Evolutionary conservation across 2,797 vertebrate genomes (phyloP).

Genomic region (Gallinago nigripennis): DNA sequence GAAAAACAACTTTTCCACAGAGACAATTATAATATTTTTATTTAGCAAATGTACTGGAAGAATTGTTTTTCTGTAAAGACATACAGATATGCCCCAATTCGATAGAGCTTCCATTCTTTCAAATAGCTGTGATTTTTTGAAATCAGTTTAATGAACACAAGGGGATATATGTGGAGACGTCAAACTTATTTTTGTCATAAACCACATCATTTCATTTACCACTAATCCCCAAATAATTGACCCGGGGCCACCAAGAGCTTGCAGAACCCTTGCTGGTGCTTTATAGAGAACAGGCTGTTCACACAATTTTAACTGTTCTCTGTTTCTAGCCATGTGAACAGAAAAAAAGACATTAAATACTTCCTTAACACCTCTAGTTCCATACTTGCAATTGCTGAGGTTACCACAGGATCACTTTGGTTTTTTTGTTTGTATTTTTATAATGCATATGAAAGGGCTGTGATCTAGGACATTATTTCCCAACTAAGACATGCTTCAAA

Average conservation of each 20-base stretch:
- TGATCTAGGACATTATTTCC: background rate
- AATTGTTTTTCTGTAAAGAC: conserved; percentile 53
- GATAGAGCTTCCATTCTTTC: background rate
- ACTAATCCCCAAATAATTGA: conserved; percentile 53
- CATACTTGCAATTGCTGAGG: conserved; percentile 5
- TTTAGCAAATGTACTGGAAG: conserved; percentile 76
- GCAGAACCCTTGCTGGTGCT: conserved; percentile 29
- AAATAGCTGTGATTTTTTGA: background rate
- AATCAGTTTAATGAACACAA: conserved; percentile 52
- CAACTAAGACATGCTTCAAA: background rate
- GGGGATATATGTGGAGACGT: background rate
- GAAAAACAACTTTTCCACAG: background rate
- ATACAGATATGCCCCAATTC: conserved; percentile 33
- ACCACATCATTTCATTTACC: conserved; percentile 15
- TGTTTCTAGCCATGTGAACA: background rate
- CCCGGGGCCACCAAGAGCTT: conserved; percentile 3
- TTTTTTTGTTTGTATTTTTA: background rate
- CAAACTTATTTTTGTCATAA: conserved; percentile 49
- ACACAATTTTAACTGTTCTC: background rate
- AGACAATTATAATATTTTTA: conserved; percentile 71
- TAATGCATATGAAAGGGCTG: background rate
- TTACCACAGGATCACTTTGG: conserved; percentile 38
- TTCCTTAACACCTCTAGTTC: conserved; percentile 3
- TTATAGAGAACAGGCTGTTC: conserved; percentile 35
- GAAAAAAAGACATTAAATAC: conserved; percentile 27